Conservation (phyloP, 1,140 invertebrate species). For the Ephestia elutella region DNA sequence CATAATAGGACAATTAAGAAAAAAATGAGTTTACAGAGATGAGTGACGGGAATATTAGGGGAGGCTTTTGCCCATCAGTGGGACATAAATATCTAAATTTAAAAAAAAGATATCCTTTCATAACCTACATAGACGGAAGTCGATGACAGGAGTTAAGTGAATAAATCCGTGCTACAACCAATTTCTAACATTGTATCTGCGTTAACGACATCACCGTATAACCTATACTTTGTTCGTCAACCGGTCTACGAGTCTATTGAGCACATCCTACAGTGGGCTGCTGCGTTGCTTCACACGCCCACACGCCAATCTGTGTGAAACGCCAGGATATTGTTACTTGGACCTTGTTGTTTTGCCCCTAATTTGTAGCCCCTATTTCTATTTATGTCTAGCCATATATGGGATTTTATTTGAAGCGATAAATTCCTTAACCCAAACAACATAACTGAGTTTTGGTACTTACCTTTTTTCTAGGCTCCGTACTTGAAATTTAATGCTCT, state of each 20-base stretch:
- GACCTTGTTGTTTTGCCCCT: conserved; percentile 4
- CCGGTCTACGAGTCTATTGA: conserved; percentile 18
- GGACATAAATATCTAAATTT: too few relatives aligned
- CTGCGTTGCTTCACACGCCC: conserved; percentile 28
- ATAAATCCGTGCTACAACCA: too few relatives aligned
- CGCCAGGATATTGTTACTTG: conserved; percentile 16
- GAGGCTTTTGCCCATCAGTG: too few relatives aligned
- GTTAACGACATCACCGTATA: background rate
- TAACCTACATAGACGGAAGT: too few relatives aligned
- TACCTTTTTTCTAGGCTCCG: too few relatives aligned
- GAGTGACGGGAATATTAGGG: too few relatives aligned
- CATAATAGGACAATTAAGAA: too few relatives aligned
- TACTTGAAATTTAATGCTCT: too few relatives aligned
- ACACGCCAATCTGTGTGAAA: conserved; percentile 31
- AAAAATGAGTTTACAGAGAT: too few relatives aligned
- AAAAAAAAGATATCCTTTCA: too few relatives aligned
- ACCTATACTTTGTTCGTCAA: background rate
- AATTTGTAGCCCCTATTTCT: background rate
- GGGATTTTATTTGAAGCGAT: background rate
- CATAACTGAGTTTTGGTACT: background rate
- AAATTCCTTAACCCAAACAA: background rate
- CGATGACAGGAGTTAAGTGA: too few relatives aligned
- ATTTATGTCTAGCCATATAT: conserved; percentile 7
- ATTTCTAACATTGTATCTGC: too few relatives aligned
- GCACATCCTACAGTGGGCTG: conserved; percentile 21